A percentile compares a stretch with the other conserved stretches of the same genome.
phyloP scores from a whole-genome alignment of 2,113 vertebrate species.

The Ammodramus savannarum region DNA sequence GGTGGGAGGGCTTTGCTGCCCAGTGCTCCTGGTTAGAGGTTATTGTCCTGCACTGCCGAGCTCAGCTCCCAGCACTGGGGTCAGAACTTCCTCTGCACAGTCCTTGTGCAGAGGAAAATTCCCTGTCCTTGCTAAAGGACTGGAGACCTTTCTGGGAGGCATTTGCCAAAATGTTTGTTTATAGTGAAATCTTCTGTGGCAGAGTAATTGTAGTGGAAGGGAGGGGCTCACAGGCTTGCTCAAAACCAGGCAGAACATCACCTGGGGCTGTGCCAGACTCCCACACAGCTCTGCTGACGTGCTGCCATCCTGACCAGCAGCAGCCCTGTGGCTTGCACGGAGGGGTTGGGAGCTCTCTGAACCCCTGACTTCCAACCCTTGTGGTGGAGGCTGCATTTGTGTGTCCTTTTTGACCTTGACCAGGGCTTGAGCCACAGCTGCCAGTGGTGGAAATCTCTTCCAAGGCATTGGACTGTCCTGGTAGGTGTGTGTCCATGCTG shows the following conservation, averaged over 20 bases:
- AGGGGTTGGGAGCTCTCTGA: fast-evolving
- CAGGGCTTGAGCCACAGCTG: not conserved
- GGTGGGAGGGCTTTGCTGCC: not conserved
- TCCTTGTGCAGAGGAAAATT: too few relatives aligned
- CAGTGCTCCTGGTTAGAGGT: fast-evolving
- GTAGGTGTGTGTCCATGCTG: not conserved
- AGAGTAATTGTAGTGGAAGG: not conserved
- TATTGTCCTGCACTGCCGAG: not conserved
- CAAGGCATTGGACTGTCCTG: not conserved
- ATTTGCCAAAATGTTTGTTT: not conserved
- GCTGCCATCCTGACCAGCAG: not conserved
- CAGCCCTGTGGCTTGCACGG: not conserved
- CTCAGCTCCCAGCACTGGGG: not conserved
- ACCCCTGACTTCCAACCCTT: not conserved
- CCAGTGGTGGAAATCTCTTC: not conserved
- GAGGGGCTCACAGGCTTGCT: not conserved
- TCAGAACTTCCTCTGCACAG: not conserved
- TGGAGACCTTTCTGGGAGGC: not conserved
- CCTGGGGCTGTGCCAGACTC: not conserved
- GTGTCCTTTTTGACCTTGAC: not conserved
- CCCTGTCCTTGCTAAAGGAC: not conserved
- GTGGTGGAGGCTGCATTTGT: not conserved
- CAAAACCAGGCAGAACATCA: not conserved
- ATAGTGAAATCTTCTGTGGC: not conserved
- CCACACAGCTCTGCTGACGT: not conserved